A percentile compares a stretch with the other conserved stretches of the same genome.
These are phyloP conservation scores for Nematolebias whitei DNA, from an alignment of 2,113 vertebrate genomes.

Conservation along the genomic window DNA sequence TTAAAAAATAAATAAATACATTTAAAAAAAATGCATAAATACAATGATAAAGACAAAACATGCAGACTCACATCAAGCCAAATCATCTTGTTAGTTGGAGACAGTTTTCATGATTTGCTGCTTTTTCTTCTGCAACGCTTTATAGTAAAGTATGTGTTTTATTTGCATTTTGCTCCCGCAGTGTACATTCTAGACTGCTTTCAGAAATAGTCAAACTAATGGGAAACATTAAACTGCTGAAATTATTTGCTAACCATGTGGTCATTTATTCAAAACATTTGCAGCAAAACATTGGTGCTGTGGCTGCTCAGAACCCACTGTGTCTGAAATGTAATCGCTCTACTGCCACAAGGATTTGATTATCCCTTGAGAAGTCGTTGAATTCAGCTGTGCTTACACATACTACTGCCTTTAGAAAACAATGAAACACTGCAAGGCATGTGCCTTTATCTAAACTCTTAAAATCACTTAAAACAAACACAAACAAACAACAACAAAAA, in stretches of 20 bases:
- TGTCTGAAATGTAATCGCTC: conserved; percentile 45
- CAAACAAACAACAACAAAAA: no score
- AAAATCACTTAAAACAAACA: no score
- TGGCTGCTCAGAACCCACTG: conserved; percentile 6
- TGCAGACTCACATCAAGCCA: conserved; percentile 37
- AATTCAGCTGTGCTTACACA: conserved; percentile 57
- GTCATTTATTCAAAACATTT: conserved; percentile 17
- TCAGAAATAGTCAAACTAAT: no score
- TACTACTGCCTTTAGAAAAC: conserved; percentile 32
- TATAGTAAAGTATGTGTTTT: not conserved
- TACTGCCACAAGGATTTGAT: conserved; percentile 50
- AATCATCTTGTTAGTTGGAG: conserved; percentile 16
- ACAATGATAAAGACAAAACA: conserved; percentile 19
- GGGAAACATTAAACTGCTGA: no score
- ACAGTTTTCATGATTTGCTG: conserved; percentile 32
- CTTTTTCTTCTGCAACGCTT: not conserved
- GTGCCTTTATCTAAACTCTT: conserved; percentile 10
- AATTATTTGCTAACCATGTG: not conserved
- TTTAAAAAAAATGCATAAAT: conserved; percentile 37
- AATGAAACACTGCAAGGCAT: conserved; percentile 22
- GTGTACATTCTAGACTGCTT: no score
- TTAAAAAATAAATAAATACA: no score
- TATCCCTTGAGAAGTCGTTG: conserved; percentile 40
- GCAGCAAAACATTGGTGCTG: conserved; percentile 6
- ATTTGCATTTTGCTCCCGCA: not conserved